Conservation (phyloP, 2,113 vertebrate species). For the Sclerurus mexicanus region DNA sequence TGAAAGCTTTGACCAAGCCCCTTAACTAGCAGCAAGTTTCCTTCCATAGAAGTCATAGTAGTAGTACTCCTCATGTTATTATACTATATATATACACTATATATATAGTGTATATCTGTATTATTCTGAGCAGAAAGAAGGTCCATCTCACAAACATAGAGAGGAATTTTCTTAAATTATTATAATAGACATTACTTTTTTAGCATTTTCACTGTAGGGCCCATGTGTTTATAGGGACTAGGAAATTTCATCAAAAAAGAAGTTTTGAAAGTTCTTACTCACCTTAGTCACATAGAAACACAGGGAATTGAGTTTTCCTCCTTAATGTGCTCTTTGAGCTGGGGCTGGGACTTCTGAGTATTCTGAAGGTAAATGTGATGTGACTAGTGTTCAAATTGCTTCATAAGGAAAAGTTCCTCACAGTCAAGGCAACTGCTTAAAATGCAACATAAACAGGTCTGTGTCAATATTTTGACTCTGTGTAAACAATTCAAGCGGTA, state of each 20-base stretch:
- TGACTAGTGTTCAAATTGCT: background rate
- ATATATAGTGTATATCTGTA: background rate
- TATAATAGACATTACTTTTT: background rate
- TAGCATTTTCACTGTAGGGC: background rate
- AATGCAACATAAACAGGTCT: slow-evolving; percentile 27
- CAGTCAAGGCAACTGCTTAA: slow-evolving; percentile 12
- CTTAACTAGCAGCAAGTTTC: background rate
- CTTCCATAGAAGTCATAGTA: background rate
- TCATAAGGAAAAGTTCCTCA: slow-evolving; percentile 2
- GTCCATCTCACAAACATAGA: background rate
- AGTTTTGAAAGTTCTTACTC: background rate
- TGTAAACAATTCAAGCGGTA: slow-evolving; percentile 29
- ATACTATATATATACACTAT: background rate
- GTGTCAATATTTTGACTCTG: slow-evolving; percentile 6
- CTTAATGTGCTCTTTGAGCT: background rate
- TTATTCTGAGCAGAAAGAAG: background rate
- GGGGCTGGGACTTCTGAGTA: background rate
- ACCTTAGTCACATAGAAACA: background rate
- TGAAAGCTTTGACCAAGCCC: background rate
- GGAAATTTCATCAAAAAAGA: background rate
- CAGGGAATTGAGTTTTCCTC: background rate
- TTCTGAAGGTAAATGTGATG: background rate
- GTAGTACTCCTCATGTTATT: background rate
- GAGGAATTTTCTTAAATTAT: background rate
- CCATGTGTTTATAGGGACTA: background rate